phyloP scores from a whole-genome alignment of 2,113 vertebrate genomes.

The Chiloscyllium plagiosum region DNA sequence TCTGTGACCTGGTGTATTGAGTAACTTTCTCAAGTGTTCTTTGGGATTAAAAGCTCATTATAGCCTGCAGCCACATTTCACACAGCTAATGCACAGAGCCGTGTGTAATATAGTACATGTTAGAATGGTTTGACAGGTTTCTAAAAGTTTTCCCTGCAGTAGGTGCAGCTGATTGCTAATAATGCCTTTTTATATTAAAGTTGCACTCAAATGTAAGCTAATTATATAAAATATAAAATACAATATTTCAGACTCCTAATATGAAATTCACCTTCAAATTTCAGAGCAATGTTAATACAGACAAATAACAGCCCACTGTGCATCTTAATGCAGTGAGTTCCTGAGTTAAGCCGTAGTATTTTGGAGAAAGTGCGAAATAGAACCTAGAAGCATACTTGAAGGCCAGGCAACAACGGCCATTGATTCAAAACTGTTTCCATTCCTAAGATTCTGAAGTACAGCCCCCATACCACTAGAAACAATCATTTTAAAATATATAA shows the following conservation, averaged over 20 bases:
- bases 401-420: too few species aligned
- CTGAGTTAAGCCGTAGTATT: not conserved
- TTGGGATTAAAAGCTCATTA: conserved; percentile 38
- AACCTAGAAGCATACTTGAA: not conserved
- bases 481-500: too few species aligned
- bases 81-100: conserved; percentile 13
- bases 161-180: conserved; percentile 19
- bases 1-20: conserved; percentile 26
- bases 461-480: not conserved
- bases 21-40: conserved; percentile 34
- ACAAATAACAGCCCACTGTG: not conserved
- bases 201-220: not conserved
- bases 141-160: conserved; percentile 21
- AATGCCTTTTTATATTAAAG: conserved; percentile 18
- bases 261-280: not conserved
- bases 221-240: not conserved
- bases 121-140: conserved; percentile 25
- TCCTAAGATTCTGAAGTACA: not conserved
- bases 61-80: conserved; percentile 34
- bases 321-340: not conserved
- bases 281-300: not conserved
- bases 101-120: not conserved
- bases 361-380: not conserved
- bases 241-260: not conserved
- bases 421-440: not conserved